Evolutionary conservation across 2,888 invertebrate genomes (phyloP).

Genomic region (Tachina lurida): DNA sequence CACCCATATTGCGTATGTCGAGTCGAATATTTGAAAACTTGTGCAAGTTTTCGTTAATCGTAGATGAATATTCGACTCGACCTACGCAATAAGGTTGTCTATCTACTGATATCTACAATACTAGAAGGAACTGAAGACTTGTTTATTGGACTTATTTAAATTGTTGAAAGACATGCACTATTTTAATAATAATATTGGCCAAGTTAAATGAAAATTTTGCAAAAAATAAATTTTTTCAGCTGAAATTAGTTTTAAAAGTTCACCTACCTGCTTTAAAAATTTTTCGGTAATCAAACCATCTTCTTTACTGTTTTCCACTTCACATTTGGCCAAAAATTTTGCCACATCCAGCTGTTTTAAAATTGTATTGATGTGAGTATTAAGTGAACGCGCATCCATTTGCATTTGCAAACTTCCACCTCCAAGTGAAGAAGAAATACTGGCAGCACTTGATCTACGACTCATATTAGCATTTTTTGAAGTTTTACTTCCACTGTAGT

Average conservation of each 20-base stretch:
- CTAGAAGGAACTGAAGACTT: no score
- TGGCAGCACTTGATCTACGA: slow-evolving; percentile 74
- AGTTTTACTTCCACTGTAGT: slow-evolving; percentile 74
- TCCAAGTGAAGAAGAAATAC: slow-evolving; percentile 62
- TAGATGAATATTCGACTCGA: no score
- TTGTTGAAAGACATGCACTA: no score
- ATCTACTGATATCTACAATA: no score
- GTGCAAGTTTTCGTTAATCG: no score
- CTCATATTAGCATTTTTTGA: slow-evolving; percentile 51
- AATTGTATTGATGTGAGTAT: slow-evolving; percentile 90
- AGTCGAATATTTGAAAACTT: no score
- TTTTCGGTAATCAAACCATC: slow-evolving; percentile 75
- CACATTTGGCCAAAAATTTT: slow-evolving; percentile 88
- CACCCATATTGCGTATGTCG: no score
- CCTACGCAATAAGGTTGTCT: no score
- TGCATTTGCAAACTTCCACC: slow-evolving; percentile 85
- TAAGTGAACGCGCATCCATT: slow-evolving; percentile 88
- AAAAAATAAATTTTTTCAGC: background rate
- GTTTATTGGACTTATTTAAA: no score
- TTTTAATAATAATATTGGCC: no score
- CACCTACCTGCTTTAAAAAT: slow-evolving; percentile 77
- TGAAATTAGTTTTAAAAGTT: background rate
- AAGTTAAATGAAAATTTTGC: no score
- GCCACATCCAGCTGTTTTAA: slow-evolving; percentile 91
- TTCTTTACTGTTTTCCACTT: slow-evolving; percentile 78